A percentile compares a stretch with the other conserved stretches of the same genome.
Evolutionary conservation across 1,140 invertebrate genomes (phyloP).

Genomic region (Polypedilum vanderplanki): DNA sequence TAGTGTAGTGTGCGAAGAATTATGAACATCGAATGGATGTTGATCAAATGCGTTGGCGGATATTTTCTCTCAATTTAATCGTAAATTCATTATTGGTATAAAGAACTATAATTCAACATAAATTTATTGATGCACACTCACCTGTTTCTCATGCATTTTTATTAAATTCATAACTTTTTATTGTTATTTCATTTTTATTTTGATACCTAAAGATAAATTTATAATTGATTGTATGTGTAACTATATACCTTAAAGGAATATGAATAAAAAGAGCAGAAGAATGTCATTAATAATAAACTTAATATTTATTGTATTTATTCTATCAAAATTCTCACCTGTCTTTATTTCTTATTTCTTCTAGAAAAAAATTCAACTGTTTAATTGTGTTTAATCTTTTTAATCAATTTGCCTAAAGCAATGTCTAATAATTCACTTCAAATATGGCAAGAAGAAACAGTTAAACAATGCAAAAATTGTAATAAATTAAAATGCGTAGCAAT

Average conservation of each 20-base stretch:
- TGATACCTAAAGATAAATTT: background rate
- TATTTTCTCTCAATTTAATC: background rate
- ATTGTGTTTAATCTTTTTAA: background rate
- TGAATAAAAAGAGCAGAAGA: no score
- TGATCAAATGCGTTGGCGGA: background rate
- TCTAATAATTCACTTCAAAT: slow-evolving; percentile 6
- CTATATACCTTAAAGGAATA: no score
- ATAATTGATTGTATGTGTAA: background rate
- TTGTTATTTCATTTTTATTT: background rate
- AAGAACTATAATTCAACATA: background rate
- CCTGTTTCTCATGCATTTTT: background rate
- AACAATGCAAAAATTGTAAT: background rate
- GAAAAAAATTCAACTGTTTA: background rate
- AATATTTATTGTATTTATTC: no score
- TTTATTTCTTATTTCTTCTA: background rate
- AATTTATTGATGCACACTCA: background rate
- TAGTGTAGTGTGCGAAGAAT: background rate
- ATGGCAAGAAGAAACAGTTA: background rate
- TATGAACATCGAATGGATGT: slow-evolving; percentile 15
- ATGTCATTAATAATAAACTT: no score
- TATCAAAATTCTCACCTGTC: no score
- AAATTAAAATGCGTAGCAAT: slow-evolving; percentile 15
- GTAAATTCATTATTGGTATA: background rate
- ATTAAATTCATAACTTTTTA: background rate
- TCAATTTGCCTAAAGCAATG: background rate